Evolutionary conservation across 2,797 vertebrate genomes (phyloP).

Genomic region (Muscicapa comitata): DNA sequence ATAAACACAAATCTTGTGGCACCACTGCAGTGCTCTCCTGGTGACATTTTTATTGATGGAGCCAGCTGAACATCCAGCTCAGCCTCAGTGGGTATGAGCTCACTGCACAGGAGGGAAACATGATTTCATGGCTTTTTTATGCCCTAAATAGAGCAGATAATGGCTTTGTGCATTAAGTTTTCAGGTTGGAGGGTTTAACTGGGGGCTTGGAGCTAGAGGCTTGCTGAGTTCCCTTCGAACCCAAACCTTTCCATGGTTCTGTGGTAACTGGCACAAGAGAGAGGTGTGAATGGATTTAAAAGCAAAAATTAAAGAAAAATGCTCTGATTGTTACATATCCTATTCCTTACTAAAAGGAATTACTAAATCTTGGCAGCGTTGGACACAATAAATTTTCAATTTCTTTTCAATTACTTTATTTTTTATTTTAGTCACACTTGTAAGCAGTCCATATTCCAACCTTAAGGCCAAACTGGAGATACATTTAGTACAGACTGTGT

Average conservation of each 20-base stretch:
- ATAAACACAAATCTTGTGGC: background rate
- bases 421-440: background rate
- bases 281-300: background rate
- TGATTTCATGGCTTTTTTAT: background rate
- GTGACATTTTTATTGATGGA: background rate
- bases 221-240: background rate
- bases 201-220: background rate
- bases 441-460: background rate
- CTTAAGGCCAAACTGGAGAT: background rate
- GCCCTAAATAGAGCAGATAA: background rate
- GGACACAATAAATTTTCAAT: too few relatives aligned
- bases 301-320: background rate
- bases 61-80: background rate
- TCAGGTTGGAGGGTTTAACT: background rate
- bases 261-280: background rate
- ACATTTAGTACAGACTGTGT: background rate
- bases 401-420: background rate
- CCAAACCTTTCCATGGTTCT: background rate
- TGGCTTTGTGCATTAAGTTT: background rate
- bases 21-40: accelerated
- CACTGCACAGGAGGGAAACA: background rate
- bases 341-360: background rate
- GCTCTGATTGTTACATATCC: background rate
- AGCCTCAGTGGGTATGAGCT: background rate
- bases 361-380: background rate